phyloP scores from a whole-genome alignment of 2,888 invertebrate species.

The Polydrusus cervinus region DNA sequence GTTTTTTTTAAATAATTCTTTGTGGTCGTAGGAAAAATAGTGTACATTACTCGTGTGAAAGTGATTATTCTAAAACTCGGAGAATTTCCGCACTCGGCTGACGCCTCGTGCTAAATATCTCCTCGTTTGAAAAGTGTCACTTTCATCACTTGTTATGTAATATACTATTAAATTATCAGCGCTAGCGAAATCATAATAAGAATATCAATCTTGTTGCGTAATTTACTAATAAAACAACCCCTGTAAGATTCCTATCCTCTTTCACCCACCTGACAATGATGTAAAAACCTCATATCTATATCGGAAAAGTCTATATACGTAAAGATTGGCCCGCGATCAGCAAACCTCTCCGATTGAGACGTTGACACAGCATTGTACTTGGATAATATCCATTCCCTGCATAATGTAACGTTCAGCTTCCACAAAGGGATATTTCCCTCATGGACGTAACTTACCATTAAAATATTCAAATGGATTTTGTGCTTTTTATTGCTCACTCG shows the following conservation, averaged over 20 bases:
- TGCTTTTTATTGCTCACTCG: constrained; percentile 59
- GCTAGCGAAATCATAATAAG: not conserved
- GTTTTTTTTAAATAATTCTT: too few relatives aligned
- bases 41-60: too few relatives aligned
- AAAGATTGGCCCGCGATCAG: constrained; percentile 67
- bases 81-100: too few relatives aligned
- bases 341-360: constrained; percentile 65
- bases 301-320: constrained; percentile 60
- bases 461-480: constrained; percentile 63
- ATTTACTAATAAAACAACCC: constrained; percentile 21
- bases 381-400: constrained; percentile 67
- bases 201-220: too few relatives aligned
- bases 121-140: too few relatives aligned
- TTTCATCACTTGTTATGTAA: too few relatives aligned
- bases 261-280: constrained; percentile 62
- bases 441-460: constrained; percentile 62
- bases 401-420: constrained; percentile 66
- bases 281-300: constrained; percentile 63
- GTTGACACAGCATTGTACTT: constrained; percentile 70
- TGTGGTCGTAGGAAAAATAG: too few relatives aligned
- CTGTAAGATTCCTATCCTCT: constrained; percentile 55
- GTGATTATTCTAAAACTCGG: too few relatives aligned
- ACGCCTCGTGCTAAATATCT: too few relatives aligned
- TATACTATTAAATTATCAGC: too few relatives aligned
- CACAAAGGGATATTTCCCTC: constrained; percentile 60